phyloP scores from a whole-genome alignment of 2,797 vertebrate genomes.

The Tapera naevia region DNA sequence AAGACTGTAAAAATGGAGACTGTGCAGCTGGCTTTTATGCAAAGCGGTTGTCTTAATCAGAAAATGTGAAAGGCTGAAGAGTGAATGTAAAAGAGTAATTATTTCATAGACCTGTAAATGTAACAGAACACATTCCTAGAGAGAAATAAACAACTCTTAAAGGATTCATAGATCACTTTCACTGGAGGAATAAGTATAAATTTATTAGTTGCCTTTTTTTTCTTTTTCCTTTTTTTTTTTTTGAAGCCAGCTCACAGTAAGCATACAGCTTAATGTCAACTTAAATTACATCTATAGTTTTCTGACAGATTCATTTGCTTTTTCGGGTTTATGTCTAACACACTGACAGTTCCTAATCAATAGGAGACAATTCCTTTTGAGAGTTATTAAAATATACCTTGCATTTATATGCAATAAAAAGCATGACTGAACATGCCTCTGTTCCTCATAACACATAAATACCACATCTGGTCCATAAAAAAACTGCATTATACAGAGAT shows the following conservation, averaged over 20 bases:
- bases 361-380: constrained; percentile 72
- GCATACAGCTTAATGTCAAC: constrained; percentile 62
- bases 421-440: constrained; percentile 75
- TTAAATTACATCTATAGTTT: constrained; percentile 73
- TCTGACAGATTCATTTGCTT: constrained; percentile 67
- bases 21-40: constrained; percentile 61
- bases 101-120: constrained; percentile 69
- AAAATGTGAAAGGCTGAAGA: constrained; percentile 66
- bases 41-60: constrained; percentile 70
- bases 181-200: constrained; percentile 53
- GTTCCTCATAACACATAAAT: constrained; percentile 77
- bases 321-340: constrained; percentile 76
- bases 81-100: constrained; percentile 63
- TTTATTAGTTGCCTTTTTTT: constrained; percentile 61
- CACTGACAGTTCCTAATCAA: constrained; percentile 76
- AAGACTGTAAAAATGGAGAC: constrained; percentile 57
- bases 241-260: constrained; percentile 6
- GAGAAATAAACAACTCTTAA: constrained; percentile 69
- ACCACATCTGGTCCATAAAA: constrained; percentile 79
- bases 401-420: constrained; percentile 79
- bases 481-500: constrained; percentile 67
- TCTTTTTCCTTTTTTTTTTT: neutral
- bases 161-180: constrained; percentile 48
- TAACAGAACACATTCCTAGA: constrained; percentile 65
- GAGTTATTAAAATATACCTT: constrained; percentile 78